Base-by-base conservation (phyloP, 2,113 vertebrate species). In the Spizaetus ornatus region DNA sequence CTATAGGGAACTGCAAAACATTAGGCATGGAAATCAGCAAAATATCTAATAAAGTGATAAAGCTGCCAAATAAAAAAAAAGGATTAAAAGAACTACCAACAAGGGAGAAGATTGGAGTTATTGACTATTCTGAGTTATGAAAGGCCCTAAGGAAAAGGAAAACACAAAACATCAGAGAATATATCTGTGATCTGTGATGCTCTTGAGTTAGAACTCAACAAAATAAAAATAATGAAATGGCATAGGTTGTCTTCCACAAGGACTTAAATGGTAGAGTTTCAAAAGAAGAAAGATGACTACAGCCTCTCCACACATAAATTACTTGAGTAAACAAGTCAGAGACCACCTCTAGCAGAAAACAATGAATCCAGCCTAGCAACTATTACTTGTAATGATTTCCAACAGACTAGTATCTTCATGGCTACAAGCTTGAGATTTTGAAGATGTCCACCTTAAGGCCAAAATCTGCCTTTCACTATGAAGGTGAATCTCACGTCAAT, bases 41-140 rank as follows among this genome's bases (percentile, higher is more conserved):
- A 94, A 70, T 73, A 93, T 48, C 62, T 82, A 95, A 93, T 55
- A 69, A 84, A 91, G 42, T 77, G 53, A 90, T 86, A 85, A 87
- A 82, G n/a, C 22, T 82, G 81, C 8, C 23, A 48, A 32, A 3
- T 26, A n/a, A 88, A 76, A 23, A 55, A 36, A 42, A 69, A 19
- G 6, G 2, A 56, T 83, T 19, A 87, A 78, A 94, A 94, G 59
- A 82, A 53, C 66, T 82, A 66, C 36, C 42, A 82, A 21, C 40
- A 84, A 50, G 65, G 69, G 63, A 69, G 15, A 79, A 87, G 36
- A 93, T 1, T 40, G 36, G 62, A 94, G 56, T 89, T 95, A 93
- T 61, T 95, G 23, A 55, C 70, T 79, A 38, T 69, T 47, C 29
- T 36, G 67, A 77, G 9, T 87, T 87, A 86, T 66, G 36, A 94